Evolutionary conservation across 2,888 invertebrate genomes (phyloP), one percentile per base, ranked within the genome.

Genomic region (Agriopis leucophaearia): DNA sequence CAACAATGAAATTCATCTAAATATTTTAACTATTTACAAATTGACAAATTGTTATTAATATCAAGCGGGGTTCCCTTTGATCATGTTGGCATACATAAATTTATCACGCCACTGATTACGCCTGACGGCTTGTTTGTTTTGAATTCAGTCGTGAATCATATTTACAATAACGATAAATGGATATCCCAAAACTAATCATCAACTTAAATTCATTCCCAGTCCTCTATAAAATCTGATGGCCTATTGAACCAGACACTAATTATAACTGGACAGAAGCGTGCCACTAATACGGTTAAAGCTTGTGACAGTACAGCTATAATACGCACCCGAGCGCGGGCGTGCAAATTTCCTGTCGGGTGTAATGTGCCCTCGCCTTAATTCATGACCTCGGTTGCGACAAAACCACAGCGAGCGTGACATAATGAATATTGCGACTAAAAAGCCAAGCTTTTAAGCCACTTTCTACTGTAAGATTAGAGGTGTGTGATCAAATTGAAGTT

Each of bases 301-400:
- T 47, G 64, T 70, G 59, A 70, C 66, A 56, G 59, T 60, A 42
- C 35, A 61, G 74, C 73, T 72, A 73, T 81, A 81, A 80, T 78
- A 83, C 81, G 81, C 82, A 80, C 77, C 78, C 74, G 74, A 81
- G 83, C 75, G 79, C 78, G 78, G 76, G 79, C 79, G 81, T 84
- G 87, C 86, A 87, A 89, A 89, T 89, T 88, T 88, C 88, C 88
- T 87, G 88, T 84, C 88, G 85, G 70, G 75, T 71, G 79, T 88
- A 88, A 89, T 87, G 86, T 81, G 81, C 74, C 74, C 78, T 78
- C 78, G 81, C 83, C 86, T 85, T 86, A 88, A 88, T 88, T 89
- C 88, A 88, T 84, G 84, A 78, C 84, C 87, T 81, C 80, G 78
- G 78, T 74, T 73, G 82, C 81, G 81, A 83, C 84, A 80, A 82